phyloP scores from a whole-genome alignment of 2,113 vertebrate genomes.

The Leiothrix lutea region DNA sequence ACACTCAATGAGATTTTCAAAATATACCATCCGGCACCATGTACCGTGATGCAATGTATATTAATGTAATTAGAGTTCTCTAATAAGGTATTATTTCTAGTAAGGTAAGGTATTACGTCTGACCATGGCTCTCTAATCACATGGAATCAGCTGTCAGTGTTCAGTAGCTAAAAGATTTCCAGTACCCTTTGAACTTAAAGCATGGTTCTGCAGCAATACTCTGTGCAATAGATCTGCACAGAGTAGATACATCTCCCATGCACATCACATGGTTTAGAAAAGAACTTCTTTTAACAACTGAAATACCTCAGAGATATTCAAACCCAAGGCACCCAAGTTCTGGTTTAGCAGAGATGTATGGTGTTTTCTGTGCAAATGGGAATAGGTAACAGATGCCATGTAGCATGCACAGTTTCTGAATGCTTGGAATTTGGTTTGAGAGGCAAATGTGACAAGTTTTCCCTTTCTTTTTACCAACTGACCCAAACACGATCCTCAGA shows the following conservation, averaged over 20 bases:
- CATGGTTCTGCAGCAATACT: neutral
- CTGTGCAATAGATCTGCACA: neutral
- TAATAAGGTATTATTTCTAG: neutral
- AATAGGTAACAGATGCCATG: neutral
- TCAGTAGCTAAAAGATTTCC: neutral
- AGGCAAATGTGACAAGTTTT: neutral
- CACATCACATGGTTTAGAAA: neutral
- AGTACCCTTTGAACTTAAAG: neutral
- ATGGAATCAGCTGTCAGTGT: neutral
- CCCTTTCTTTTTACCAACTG: neutral
- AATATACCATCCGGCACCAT: neutral
- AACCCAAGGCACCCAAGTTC: neutral
- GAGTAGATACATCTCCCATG: neutral
- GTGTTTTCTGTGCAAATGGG: accelerated
- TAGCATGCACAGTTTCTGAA: neutral
- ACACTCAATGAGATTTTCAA: neutral
- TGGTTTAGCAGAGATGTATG: neutral
- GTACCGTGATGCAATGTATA: neutral
- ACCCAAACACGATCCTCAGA: neutral
- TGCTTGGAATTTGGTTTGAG: neutral
- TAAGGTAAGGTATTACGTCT: neutral
- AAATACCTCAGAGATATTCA: neutral
- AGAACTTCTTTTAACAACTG: neutral
- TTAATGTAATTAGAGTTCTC: neutral
- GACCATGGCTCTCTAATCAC: neutral